Conservation (phyloP, 2,797 vertebrate genomes). For the Chaetophractus vellerosus region DNA sequence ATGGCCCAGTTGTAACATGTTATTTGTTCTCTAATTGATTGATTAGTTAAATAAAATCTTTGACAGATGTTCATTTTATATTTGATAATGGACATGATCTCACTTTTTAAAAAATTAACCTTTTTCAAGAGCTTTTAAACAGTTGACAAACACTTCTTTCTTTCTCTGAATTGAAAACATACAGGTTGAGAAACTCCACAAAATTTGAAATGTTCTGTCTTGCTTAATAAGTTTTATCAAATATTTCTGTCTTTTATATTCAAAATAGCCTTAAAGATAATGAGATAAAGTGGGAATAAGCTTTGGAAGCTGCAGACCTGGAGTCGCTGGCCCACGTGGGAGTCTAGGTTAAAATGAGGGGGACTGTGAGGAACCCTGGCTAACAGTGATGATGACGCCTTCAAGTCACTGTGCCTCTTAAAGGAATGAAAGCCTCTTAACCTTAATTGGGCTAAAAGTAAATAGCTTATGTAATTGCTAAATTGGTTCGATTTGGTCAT, state of each 20-base stretch:
- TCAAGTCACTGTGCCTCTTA: not conserved
- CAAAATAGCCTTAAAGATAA: not conserved
- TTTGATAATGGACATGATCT: not conserved
- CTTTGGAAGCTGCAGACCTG: not conserved
- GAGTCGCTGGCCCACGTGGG: not conserved
- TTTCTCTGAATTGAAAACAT: not conserved
- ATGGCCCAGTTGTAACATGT: not conserved
- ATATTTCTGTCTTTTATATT: not conserved
- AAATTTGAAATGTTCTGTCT: constrained; percentile 22
- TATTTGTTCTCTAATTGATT: not conserved
- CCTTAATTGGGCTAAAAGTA: not conserved
- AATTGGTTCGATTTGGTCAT: not conserved
- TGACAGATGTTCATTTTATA: not conserved
- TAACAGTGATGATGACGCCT: not conserved
- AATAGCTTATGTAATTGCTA: not conserved
- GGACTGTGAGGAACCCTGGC: not conserved
- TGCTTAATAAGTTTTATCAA: not conserved
- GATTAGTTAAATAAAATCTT: not conserved
- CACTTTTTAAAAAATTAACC: not conserved
- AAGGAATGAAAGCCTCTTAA: not conserved
- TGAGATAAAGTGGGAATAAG: not conserved
- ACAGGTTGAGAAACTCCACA: not conserved
- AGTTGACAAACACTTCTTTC: not conserved
- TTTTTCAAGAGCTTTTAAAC: constrained; percentile 37
- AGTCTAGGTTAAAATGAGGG: not conserved